phyloP scores from a whole-genome alignment of 2,797 vertebrate species.

The Ispidina picta region DNA sequence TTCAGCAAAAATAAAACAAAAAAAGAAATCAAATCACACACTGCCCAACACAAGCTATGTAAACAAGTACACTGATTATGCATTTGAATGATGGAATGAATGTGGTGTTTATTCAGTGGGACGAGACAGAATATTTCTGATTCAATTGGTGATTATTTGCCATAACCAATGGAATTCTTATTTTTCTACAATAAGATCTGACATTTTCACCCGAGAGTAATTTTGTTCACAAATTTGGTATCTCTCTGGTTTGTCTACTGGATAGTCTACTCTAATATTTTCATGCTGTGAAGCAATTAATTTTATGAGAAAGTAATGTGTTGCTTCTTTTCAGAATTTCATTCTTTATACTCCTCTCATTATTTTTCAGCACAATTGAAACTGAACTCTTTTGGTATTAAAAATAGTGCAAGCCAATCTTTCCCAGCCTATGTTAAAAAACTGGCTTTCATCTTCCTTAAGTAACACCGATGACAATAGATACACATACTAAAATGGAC shows the following conservation, averaged over 20 bases:
- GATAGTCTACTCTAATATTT: constrained; percentile 6
- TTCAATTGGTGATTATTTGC: constrained; percentile 54
- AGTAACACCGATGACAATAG: not conserved
- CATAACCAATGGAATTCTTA: constrained; percentile 46
- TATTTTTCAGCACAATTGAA: constrained; percentile 5
- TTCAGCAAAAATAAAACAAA: not conserved
- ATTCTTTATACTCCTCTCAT: not conserved
- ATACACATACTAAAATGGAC: not conserved
- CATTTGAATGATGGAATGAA: constrained; percentile 9
- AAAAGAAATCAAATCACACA: not conserved
- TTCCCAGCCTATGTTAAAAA: constrained; percentile 5
- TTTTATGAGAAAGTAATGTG: not conserved
- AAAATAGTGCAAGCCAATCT: not conserved
- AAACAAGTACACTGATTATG: constrained; percentile 50
- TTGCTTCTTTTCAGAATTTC: not conserved
- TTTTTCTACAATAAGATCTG: constrained; percentile 43
- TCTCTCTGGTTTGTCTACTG: not conserved
- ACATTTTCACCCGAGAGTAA: constrained; percentile 40
- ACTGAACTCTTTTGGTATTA: not conserved
- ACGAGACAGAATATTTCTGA: constrained; percentile 57
- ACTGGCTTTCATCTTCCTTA: not conserved
- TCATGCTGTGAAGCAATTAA: constrained; percentile 41
- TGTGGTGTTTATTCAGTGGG: constrained; percentile 38
- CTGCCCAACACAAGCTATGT: not conserved
- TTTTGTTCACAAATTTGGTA: constrained; percentile 25